These are phyloP conservation scores for Apantesis nais DNA, from an alignment of 2,888 invertebrate genomes.

Conservation along the genomic window DNA sequence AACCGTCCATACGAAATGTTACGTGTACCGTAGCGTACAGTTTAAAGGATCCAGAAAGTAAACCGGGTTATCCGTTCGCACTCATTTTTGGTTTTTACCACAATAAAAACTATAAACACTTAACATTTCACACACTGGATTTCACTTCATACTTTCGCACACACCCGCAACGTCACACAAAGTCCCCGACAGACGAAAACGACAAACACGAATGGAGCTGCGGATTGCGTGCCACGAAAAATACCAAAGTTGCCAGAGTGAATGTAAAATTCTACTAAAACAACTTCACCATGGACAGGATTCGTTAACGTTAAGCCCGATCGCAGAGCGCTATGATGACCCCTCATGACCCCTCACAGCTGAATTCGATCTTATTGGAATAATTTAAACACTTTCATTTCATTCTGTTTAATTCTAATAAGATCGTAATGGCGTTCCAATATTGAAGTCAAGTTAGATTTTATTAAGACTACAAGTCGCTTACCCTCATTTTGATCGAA, in stretches of 20 bases:
- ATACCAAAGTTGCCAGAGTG: slow-evolving; percentile 41
- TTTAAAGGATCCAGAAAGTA: slow-evolving; percentile 60
- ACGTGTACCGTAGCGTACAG: slow-evolving; percentile 76
- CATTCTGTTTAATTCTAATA: no score
- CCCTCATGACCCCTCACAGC: no score
- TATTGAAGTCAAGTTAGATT: no score
- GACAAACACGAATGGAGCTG: slow-evolving; percentile 73
- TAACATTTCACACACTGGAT: slow-evolving; percentile 84
- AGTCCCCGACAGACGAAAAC: slow-evolving; percentile 75
- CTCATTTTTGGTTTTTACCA: slow-evolving; percentile 81
- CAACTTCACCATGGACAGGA: neutral
- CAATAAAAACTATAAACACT: slow-evolving; percentile 80
- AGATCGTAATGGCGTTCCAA: no score
- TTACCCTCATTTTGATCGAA: no score
- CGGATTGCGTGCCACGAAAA: slow-evolving; percentile 48
- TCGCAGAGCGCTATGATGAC: no score
- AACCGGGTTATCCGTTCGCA: slow-evolving; percentile 79
- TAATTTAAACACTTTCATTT: no score
- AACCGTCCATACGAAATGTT: slow-evolving; percentile 82
- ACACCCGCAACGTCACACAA: slow-evolving; percentile 83
- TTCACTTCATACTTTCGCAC: slow-evolving; percentile 85
- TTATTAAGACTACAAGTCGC: no score
- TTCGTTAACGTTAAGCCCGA: neutral
- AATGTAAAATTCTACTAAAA: slow-evolving; percentile 8
- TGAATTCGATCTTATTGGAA: no score